Evolutionary conservation across 2,888 invertebrate genomes (phyloP).

Genomic region (Sminthurinus aureus): DNA sequence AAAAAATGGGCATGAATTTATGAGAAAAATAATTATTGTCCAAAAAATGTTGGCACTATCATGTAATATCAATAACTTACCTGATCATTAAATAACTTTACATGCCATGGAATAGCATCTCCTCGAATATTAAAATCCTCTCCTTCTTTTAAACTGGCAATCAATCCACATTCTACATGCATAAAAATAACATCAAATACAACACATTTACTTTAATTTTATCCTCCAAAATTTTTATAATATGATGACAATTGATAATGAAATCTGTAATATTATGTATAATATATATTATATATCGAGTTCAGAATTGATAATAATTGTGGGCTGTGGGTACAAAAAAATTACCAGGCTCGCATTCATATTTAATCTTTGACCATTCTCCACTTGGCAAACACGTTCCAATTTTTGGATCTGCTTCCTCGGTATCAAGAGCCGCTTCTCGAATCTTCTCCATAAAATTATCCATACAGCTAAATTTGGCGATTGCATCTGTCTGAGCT

Average conservation of each 20-base stretch:
- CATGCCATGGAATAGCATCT: constrained; percentile 7
- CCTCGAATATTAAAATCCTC: neutral
- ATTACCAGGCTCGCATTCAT: constrained; percentile 22
- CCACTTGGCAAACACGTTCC: neutral
- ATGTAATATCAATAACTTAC: neutral
- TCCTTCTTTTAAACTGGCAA: neutral
- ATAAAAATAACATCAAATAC: neutral
- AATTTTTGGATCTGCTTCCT: neutral
- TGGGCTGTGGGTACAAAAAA: no score
- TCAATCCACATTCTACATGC: neutral
- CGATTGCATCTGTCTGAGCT: neutral
- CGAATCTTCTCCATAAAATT: constrained; percentile 9
- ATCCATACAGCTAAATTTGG: constrained; percentile 1
- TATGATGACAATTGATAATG: no score
- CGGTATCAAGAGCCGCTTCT: neutral
- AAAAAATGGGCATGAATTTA: no score
- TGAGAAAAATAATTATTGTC: neutral
- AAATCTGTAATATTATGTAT: no score
- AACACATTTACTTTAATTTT: no score
- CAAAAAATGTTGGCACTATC: neutral
- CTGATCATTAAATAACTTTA: neutral
- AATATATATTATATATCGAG: no score
- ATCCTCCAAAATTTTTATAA: no score
- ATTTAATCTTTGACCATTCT: neutral
- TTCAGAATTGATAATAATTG: no score